phyloP scores from a whole-genome alignment of 2,113 vertebrate genomes.

The Anarhynchus alexandrinus region DNA sequence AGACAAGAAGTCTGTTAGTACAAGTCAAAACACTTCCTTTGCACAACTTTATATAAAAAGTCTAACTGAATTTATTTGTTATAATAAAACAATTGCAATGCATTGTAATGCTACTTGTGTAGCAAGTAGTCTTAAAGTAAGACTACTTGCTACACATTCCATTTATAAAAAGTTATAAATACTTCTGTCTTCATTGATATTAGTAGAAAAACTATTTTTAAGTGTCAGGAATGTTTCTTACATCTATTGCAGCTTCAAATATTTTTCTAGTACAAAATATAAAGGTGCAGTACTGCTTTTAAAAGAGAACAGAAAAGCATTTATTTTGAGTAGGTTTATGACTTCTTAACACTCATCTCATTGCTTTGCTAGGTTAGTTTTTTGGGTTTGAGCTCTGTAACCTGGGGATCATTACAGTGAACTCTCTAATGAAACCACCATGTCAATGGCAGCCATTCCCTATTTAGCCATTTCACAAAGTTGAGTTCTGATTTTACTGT shows the following conservation, averaged over 20 bases:
- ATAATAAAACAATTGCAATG: slow-evolving; percentile 24
- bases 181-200: not conserved
- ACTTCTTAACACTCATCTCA: not conserved
- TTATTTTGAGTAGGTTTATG: not conserved
- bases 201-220: slow-evolving; percentile 17
- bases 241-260: not conserved
- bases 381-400: not conserved
- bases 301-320: not conserved
- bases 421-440: not conserved
- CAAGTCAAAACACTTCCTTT: slow-evolving; percentile 29
- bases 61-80: not conserved
- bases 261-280: not conserved
- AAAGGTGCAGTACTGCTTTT: not conserved
- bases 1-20: not conserved
- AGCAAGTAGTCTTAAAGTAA: too few relatives aligned
- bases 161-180: not conserved
- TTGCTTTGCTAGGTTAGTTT: not conserved
- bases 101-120: slow-evolving; percentile 24
- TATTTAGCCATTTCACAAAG: not conserved
- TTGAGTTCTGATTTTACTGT: not conserved
- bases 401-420: not conserved
- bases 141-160: not conserved
- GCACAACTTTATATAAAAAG: not conserved
- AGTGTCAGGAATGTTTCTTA: slow-evolving; percentile 1
- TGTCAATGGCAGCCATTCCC: not conserved